These are phyloP conservation scores for Pollenia amentaria DNA, from an alignment of 2,888 invertebrate species.

Conservation along the genomic window DNA sequence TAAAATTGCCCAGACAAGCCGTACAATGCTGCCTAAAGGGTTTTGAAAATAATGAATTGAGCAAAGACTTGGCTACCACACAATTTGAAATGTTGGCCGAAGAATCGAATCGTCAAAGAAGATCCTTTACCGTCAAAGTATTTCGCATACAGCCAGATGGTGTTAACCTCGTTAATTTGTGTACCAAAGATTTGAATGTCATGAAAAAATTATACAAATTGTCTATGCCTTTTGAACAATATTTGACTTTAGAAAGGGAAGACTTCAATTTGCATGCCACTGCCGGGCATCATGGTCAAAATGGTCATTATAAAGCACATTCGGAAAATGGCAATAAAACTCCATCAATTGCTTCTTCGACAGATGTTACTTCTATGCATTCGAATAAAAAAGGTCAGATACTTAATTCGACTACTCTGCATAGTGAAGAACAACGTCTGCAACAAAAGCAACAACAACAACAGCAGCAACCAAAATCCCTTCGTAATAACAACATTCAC, in stretches of 20 bases:
- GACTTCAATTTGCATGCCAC: conserved; percentile 78
- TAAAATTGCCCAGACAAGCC: conserved; percentile 90
- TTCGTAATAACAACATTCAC: conserved; percentile 54
- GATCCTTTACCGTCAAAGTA: conserved; percentile 83
- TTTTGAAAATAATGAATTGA: conserved; percentile 83
- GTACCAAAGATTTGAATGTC: conserved; percentile 85
- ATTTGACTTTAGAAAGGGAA: conserved; percentile 82
- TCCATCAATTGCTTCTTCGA: conserved; percentile 75
- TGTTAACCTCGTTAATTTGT: conserved; percentile 81
- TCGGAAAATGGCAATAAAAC: conserved; percentile 73
- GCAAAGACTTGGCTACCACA: conserved; percentile 80
- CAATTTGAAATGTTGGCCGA: conserved; percentile 89
- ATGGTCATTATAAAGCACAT: conserved; percentile 40
- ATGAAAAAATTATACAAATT: conserved; percentile 86
- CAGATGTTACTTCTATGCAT: conserved; percentile 68
- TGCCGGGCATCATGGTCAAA: conserved; percentile 43
- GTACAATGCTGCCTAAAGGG: conserved; percentile 91
- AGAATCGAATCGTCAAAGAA: conserved; percentile 84
- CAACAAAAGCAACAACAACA: conserved; percentile 74
- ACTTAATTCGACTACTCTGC: conserved; percentile 79
- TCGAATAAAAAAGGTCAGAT: conserved; percentile 74
- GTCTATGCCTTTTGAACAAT: conserved; percentile 84
- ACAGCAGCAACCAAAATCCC: conserved; percentile 45
- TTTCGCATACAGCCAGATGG: conserved; percentile 85
- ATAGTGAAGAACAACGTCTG: conserved; percentile 78